Percentiles rank a stretch among this genome's conserved stretches.
These are phyloP conservation scores for Narcine bancroftii DNA, from an alignment of 2,113 vertebrate species.

Conservation along the genomic window DNA sequence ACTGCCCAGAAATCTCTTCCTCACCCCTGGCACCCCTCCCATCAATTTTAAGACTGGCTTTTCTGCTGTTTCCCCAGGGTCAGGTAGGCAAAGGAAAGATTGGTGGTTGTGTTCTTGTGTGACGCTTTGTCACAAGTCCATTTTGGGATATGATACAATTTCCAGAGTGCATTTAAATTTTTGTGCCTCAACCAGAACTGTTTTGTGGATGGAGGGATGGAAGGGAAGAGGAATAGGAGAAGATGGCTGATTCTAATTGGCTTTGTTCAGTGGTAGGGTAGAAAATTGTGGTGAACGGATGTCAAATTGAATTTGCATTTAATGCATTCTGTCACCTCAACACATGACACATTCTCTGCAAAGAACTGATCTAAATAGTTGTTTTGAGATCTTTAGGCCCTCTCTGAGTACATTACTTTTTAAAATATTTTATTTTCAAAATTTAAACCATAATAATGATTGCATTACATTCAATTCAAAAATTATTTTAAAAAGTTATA, in stretches of 20 bases:
- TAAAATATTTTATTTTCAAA: too few relatives aligned
- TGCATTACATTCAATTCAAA: too few relatives aligned
- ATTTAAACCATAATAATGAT: too few relatives aligned
- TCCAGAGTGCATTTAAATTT: not conserved
- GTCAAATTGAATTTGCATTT: not conserved
- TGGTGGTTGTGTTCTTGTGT: not conserved
- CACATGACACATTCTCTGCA: not conserved
- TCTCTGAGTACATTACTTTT: too few relatives aligned
- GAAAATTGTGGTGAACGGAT: not conserved
- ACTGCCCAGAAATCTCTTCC: not conserved
- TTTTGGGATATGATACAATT: not conserved
- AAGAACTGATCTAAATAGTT: not conserved
- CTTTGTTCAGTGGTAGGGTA: not conserved
- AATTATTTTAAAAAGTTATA: too few relatives aligned
- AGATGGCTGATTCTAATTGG: not conserved
- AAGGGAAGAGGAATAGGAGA: too few relatives aligned
- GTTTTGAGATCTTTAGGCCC: not conserved
- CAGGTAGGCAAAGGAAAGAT: not conserved
- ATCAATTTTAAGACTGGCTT: not conserved
- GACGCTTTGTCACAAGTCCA: not conserved
- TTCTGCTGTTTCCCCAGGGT: not conserved
- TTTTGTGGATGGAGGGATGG: not conserved
- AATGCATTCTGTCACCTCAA: not conserved
- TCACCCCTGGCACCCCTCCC: not conserved
- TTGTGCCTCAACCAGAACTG: not conserved